Conservation (phyloP, 2,113 vertebrate genomes). For the Dryoscopus gambensis region DNA sequence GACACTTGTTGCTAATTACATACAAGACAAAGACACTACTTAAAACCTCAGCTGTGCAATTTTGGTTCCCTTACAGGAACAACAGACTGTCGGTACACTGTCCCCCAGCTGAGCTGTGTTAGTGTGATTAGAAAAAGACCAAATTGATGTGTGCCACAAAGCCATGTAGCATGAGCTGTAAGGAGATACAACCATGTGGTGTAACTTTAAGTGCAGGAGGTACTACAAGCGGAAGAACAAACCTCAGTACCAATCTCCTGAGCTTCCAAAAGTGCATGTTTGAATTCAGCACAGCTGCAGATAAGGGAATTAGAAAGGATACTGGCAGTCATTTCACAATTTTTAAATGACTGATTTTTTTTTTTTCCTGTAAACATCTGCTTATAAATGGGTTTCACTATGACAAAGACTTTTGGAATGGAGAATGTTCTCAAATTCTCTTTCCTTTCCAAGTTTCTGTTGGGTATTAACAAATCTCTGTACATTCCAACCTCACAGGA, state of each 20-base stretch:
- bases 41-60: neutral
- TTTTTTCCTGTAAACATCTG: constrained; percentile 12
- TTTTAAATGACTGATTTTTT: constrained; percentile 42
- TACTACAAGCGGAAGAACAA: neutral
- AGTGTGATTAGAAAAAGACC: neutral
- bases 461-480: neutral
- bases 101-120: neutral
- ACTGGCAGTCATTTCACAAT: constrained; percentile 37
- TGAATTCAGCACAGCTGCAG: constrained; percentile 24
- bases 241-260: neutral
- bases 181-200: neutral
- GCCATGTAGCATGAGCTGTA: neutral
- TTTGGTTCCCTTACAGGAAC: neutral
- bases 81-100: neutral
- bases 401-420: neutral
- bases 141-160: neutral
- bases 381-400: constrained; percentile 25
- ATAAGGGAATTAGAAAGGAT: constrained; percentile 35
- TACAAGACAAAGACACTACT: neutral
- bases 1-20: neutral
- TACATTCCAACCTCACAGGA: neutral
- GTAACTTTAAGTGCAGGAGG: neutral
- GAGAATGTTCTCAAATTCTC: neutral
- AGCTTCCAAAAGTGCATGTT: neutral
- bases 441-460: constrained; percentile 11